Conservation (phyloP, 1,140 invertebrate species). For the Trichogramma pretiosum region DNA sequence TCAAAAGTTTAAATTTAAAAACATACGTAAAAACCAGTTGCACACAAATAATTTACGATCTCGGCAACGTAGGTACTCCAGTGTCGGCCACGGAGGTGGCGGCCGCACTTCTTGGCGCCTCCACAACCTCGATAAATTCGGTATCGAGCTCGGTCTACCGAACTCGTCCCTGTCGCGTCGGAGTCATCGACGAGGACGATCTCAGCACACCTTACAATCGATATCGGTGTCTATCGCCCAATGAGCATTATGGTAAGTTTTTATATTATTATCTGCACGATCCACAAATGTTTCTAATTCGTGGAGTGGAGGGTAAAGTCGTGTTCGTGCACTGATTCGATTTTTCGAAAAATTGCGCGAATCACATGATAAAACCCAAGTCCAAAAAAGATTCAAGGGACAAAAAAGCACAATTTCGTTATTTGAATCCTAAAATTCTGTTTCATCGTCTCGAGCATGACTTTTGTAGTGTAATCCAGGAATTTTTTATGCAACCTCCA, state of each 20-base stretch:
- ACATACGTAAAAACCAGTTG: too few relatives aligned
- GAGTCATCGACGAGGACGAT: slow-evolving; percentile 51
- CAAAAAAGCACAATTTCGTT: too few relatives aligned
- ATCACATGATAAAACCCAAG: not conserved
- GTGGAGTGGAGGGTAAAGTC: not conserved
- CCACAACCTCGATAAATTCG: slow-evolving; percentile 44
- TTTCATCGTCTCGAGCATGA: too few relatives aligned
- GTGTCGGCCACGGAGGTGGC: slow-evolving; percentile 48
- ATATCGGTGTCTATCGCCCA: slow-evolving; percentile 63
- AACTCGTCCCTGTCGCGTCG: slow-evolving; percentile 34
- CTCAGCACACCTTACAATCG: slow-evolving; percentile 63
- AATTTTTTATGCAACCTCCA: too few relatives aligned
- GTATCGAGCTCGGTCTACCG: slow-evolving; percentile 29
- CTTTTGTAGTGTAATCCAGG: too few relatives aligned
- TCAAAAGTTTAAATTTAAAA: too few relatives aligned
- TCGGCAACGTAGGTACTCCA: slow-evolving; percentile 34
- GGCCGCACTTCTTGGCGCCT: slow-evolving; percentile 48
- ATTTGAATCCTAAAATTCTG: too few relatives aligned
- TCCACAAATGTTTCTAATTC: not conserved
- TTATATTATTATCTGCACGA: not conserved
- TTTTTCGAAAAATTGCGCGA: not conserved
- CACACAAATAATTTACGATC: too few relatives aligned
- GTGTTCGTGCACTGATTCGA: not conserved
- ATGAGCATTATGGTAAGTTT: slow-evolving; percentile 43
- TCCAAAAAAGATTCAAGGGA: too few relatives aligned